These are phyloP conservation scores for Oreortyx pictus DNA, from an alignment of 2,797 vertebrate species.

Conservation along the genomic window DNA sequence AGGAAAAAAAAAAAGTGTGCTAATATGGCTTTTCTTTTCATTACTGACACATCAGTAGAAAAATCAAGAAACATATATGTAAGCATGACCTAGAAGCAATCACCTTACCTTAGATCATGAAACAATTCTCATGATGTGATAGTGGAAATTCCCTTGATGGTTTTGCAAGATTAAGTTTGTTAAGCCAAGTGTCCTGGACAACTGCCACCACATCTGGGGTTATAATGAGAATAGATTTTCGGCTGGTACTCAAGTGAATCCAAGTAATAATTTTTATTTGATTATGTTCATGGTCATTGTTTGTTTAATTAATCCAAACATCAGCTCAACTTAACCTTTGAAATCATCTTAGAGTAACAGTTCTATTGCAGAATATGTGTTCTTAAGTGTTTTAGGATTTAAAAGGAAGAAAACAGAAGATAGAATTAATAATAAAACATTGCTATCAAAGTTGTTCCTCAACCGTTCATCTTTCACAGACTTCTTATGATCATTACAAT, in stretches of 20 bases:
- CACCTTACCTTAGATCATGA: background rate
- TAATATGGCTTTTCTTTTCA: background rate
- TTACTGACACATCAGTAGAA: background rate
- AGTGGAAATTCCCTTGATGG: background rate
- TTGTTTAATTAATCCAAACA: background rate
- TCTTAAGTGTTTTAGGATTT: background rate
- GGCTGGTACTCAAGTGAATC: constrained; percentile 22
- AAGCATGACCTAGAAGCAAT: background rate
- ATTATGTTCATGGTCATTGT: background rate
- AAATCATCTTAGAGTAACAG: background rate
- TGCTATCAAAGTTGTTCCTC: background rate
- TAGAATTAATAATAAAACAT: fast-evolving
- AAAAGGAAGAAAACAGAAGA: background rate
- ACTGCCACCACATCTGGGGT: constrained; percentile 21
- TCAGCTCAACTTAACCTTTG: background rate
- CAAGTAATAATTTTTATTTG: constrained; percentile 17
- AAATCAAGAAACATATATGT: background rate
- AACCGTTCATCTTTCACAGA: background rate
- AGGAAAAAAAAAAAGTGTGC: background rate
- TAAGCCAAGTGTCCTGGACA: constrained; percentile 4
- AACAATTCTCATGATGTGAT: background rate
- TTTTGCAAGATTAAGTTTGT: background rate
- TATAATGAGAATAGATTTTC: background rate
- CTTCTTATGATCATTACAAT: background rate
- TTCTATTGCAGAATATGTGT: background rate